Percentiles rank a stretch among this genome's conserved stretches.
Conservation (phyloP, 2,797 vertebrate genomes). For the Rhinella marina region DNA sequence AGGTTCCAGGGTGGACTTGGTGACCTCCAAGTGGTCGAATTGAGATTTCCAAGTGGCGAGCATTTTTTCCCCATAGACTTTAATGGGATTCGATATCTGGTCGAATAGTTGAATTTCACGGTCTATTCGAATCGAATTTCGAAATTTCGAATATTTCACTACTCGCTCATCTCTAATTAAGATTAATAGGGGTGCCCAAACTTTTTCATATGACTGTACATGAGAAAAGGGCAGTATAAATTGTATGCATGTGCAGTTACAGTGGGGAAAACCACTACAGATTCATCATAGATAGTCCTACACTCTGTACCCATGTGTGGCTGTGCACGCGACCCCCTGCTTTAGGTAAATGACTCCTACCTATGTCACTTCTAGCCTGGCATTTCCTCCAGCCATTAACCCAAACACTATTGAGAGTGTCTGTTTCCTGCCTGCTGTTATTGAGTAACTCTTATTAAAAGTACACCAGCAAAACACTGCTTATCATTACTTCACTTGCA, state of each 20-base stretch:
- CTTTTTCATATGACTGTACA: no score
- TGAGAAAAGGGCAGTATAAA: background rate
- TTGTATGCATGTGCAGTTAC: background rate
- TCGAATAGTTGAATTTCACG: no score
- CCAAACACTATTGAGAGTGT: slow-evolving; percentile 53
- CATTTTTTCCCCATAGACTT: no score
- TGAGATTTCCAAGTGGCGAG: no score
- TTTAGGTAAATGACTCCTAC: slow-evolving; percentile 22
- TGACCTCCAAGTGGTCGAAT: no score
- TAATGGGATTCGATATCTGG: no score
- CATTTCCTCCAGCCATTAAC: slow-evolving; percentile 57
- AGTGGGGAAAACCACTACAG: background rate
- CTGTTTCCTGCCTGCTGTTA: slow-evolving; percentile 62
- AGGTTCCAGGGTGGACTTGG: no score
- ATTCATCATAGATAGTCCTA: no score
- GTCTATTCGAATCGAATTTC: no score
- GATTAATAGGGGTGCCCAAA: no score
- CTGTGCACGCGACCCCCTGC: background rate
- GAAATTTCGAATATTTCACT: no score
- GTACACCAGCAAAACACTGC: slow-evolving; percentile 59
- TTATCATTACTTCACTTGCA: slow-evolving; percentile 58
- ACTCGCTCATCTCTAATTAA: no score
- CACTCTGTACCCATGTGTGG: background rate
- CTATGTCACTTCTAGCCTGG: slow-evolving; percentile 49
- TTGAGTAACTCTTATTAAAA: slow-evolving; percentile 62